Evolutionary conservation across 1,140 invertebrate genomes (phyloP).

Genomic region (Idris sp.): DNA sequence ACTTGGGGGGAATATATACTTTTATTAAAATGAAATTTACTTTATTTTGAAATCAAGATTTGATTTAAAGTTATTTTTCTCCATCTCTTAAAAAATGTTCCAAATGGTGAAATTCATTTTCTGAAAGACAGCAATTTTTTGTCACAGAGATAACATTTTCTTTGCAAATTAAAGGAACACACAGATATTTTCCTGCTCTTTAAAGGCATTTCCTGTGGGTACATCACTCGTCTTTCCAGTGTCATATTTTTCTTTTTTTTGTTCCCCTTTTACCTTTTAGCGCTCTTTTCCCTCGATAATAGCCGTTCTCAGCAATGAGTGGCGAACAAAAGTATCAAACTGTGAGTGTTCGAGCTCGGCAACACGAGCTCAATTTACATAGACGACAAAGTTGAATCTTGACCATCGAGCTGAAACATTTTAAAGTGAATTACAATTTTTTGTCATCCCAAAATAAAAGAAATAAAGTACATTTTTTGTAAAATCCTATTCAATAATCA

Average conservation of each 20-base stretch:
- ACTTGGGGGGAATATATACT: background rate
- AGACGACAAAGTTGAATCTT: constrained; percentile 37
- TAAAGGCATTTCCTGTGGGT: constrained; percentile 26
- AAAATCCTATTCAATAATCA: too few species aligned
- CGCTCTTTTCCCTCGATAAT: constrained; percentile 38
- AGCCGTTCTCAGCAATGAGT: constrained; percentile 22
- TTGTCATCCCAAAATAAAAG: too few species aligned
- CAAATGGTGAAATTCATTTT: too few species aligned
- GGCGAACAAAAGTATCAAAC: constrained; percentile 33
- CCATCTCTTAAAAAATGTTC: too few species aligned
- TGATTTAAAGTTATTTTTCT: too few species aligned
- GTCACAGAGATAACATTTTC: constrained; percentile 1
- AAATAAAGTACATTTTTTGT: too few species aligned
- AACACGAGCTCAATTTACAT: constrained; percentile 57
- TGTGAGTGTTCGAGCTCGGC: constrained; percentile 35
- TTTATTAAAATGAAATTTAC: too few species aligned
- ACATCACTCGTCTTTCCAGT: constrained; percentile 22
- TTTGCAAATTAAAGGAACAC: too few species aligned
- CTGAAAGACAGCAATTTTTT: too few species aligned
- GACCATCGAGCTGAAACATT: too few species aligned
- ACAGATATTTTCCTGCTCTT: constrained; percentile 10
- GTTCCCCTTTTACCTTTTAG: constrained; percentile 30
- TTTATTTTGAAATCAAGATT: too few species aligned
- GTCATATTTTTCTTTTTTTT: constrained; percentile 14
- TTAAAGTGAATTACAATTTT: constrained; percentile 48